phyloP scores from a whole-genome alignment of 1,140 invertebrate genomes.

The Drosophila ercepeae region DNA sequence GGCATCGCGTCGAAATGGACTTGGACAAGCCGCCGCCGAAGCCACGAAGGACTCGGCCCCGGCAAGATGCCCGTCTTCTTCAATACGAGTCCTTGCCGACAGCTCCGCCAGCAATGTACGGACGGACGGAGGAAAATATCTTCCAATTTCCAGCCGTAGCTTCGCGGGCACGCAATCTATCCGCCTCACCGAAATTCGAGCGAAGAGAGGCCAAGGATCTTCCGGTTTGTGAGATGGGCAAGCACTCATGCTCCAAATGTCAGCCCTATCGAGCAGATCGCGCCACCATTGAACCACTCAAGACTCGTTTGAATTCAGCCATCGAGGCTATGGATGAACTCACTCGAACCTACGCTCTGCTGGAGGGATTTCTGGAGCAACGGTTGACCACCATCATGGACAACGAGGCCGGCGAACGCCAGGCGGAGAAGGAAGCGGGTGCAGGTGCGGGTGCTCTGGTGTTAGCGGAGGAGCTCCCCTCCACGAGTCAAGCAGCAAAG shows the following conservation, averaged over 20 bases:
- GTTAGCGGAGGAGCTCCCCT: conserved; percentile 1
- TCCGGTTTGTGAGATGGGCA: conserved; percentile 56
- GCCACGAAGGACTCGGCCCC: conserved; percentile 54
- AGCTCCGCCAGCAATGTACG: conserved; percentile 73
- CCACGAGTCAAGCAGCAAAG: conserved; percentile 8
- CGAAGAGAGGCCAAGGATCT: conserved; percentile 50
- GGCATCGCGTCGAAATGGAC: conserved; percentile 22
- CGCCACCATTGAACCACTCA: conserved; percentile 67
- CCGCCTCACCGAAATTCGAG: conserved; percentile 58
- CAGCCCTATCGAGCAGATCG: conserved; percentile 62
- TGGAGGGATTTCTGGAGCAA: conserved; percentile 65
- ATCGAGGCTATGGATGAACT: conserved; percentile 73
- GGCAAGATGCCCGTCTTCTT: conserved; percentile 21
- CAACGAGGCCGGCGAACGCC: conserved; percentile 34
- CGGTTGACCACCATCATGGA: conserved; percentile 63
- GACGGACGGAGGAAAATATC: conserved; percentile 61
- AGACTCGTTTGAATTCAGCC: conserved; percentile 61
- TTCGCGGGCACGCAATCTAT: conserved; percentile 57
- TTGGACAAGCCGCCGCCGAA: conserved; percentile 62
- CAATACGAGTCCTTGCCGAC: conserved; percentile 76
- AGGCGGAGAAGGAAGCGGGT: not conserved
- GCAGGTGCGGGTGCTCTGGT: not conserved
- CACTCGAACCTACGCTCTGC: conserved; percentile 52
- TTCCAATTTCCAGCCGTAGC: conserved; percentile 72
- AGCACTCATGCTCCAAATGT: conserved; percentile 62